Evolutionary conservation across 2,888 invertebrate species (phyloP), one percentile per base, ranked within the genome.

Genomic region (Elmis aenea): DNA sequence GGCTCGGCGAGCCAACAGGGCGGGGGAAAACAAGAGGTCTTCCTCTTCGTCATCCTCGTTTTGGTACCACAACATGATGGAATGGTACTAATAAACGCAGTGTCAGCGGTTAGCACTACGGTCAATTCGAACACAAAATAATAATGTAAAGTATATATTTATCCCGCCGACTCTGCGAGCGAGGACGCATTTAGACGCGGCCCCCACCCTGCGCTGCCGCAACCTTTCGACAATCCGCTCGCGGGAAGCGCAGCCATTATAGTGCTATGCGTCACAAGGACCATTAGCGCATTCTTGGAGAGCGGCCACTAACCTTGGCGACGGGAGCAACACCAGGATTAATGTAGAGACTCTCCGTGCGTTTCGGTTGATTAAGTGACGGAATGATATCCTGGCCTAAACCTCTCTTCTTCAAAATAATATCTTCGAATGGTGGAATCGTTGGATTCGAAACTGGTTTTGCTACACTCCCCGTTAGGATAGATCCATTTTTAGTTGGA

Each of bases 321-420:
- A 37, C 37, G 8, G 69, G 62, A 27, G 61, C 42, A 74, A 73
- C 71, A 45, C 69, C 72, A 28, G 79, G 78, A 40, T 44, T 57
- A 55, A 89, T 80, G 68, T 83, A 91, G 55, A 92, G 75, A 64
- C 91, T 91, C 70, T 92, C 92, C 46, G 91, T 91, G 59, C 92
- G 78, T 69, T 92, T 91, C 39, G 91, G 91, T 66, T 90, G 88
- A 58, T 83, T 83, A 40, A 79, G 82, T 52, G 90, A 90, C 44
- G 90, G 89, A 58, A 88, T 79, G 65, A 91, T 90, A 64, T 91
- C 91, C 71, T 91, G 91, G 43, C 89, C 89, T 37, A 90, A 75
- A 50, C 76, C 82, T 56, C 87, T 76, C 66, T 88, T 87, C 60
- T 85, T 76, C 57, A 90, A 63, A 43, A 89, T 75, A 33, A 87